Evolutionary conservation across 1,140 invertebrate species (phyloP).

Genomic region (Ptiloglossa arizonensis): DNA sequence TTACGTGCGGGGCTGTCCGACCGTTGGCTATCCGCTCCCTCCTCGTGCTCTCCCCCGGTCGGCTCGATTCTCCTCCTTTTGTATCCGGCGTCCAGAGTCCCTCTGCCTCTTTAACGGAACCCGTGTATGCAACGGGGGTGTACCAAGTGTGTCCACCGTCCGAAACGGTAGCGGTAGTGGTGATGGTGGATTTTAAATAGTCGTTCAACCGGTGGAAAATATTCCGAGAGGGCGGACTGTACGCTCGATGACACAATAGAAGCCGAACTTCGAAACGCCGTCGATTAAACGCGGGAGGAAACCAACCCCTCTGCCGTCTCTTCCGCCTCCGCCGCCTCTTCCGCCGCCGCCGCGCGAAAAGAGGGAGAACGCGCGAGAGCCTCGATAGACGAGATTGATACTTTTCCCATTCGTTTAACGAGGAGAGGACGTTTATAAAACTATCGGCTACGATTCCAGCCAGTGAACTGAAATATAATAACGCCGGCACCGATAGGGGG

Average conservation of each 20-base stretch:
- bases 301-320: no score
- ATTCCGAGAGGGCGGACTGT: no score
- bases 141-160: neutral
- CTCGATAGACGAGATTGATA: neutral
- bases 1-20: no score
- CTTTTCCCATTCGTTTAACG: neutral
- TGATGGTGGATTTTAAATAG: no score
- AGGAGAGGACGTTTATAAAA: constrained; percentile 31
- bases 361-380: no score
- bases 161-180: no score
- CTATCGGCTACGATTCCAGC: constrained; percentile 48
- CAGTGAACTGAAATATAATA: constrained; percentile 62
- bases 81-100: neutral
- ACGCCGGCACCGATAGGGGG: constrained; percentile 45
- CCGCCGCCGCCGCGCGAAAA: no score
- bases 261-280: neutral
- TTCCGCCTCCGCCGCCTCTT: no score
- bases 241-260: constrained; percentile 1
- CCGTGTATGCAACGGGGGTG: neutral
- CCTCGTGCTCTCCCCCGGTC: neutral
- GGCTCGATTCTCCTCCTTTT: neutral
- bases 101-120: constrained; percentile 12
- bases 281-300: no score
- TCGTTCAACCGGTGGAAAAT: constrained; percentile 1
- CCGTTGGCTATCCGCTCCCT: constrained; percentile 44